phyloP scores from a whole-genome alignment of 2,113 vertebrate genomes.

The Cisticola juncidis region DNA sequence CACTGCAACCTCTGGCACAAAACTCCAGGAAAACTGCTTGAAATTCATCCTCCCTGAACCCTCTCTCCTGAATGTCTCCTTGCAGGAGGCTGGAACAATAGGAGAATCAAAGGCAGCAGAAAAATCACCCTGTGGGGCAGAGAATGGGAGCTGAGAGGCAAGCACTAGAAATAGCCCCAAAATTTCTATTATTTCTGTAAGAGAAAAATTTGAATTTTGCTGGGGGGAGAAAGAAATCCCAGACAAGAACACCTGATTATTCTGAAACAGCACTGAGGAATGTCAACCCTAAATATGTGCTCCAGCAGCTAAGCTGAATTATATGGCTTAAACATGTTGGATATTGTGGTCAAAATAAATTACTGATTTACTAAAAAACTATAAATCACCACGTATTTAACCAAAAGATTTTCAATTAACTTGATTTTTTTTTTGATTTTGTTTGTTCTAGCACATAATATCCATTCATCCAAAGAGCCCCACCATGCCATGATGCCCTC shows the following conservation, averaged over 20 bases:
- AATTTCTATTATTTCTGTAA: slow-evolving; percentile 16
- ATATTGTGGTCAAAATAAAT: background rate
- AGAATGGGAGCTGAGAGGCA: slow-evolving; percentile 2
- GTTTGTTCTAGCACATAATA: background rate
- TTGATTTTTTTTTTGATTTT: too few relatives aligned
- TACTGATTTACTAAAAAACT: background rate
- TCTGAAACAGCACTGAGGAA: background rate
- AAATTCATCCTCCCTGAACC: slow-evolving; percentile 41
- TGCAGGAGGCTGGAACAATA: slow-evolving; percentile 48
- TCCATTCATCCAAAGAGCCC: background rate
- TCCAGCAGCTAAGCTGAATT: background rate
- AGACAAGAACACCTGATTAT: background rate
- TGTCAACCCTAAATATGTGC: background rate
- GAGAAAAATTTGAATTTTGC: background rate
- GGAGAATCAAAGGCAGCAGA: slow-evolving; percentile 49
- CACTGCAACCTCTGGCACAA: background rate
- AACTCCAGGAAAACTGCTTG: slow-evolving; percentile 44
- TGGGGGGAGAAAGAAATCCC: background rate
- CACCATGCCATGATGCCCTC: too few relatives aligned
- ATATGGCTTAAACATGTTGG: background rate
- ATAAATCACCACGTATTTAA: background rate
- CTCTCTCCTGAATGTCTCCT: slow-evolving; percentile 2
- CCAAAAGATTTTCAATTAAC: background rate
- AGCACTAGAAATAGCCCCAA: slow-evolving; percentile 16
- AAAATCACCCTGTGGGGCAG: slow-evolving; percentile 28